Conservation (phyloP, 2,113 vertebrate genomes). For the Dromas ardeola region DNA sequence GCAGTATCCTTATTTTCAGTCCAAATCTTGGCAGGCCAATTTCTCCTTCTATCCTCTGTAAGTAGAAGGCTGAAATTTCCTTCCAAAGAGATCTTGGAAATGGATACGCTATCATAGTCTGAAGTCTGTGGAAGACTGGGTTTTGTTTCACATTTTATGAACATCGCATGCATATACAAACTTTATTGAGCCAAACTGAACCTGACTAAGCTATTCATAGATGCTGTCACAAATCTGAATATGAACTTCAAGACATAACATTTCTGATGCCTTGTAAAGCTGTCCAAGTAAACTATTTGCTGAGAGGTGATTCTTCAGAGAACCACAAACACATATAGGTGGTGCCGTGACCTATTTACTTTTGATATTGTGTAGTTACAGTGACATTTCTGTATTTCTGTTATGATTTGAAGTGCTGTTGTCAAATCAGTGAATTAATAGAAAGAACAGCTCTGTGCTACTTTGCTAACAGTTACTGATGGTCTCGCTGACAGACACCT, state of each 20-base stretch:
- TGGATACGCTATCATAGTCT: not conserved
- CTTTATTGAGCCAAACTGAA: not conserved
- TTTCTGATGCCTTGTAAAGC: not conserved
- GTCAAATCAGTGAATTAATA: conserved; percentile 21
- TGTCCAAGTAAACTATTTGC: not conserved
- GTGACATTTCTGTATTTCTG: not conserved
- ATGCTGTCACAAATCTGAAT: not conserved
- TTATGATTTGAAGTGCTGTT: not conserved
- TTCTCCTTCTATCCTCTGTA: not conserved
- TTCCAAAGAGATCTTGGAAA: not conserved
- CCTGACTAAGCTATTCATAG: not conserved
- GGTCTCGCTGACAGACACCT: not conserved
- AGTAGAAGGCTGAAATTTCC: not conserved
- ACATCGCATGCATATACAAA: not conserved
- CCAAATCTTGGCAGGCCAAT: not conserved
- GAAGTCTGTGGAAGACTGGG: not conserved
- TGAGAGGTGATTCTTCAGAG: not conserved
- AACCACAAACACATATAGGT: not conserved
- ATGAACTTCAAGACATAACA: not conserved
- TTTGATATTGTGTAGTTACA: not conserved
- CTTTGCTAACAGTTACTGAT: not conserved
- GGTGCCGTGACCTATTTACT: not conserved
- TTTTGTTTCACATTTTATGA: not conserved
- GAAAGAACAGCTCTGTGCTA: not conserved
- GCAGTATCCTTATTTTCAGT: not conserved